Base-by-base conservation (phyloP, 1,140 invertebrate genomes). In the Brachionus rotundiformis region DNA sequence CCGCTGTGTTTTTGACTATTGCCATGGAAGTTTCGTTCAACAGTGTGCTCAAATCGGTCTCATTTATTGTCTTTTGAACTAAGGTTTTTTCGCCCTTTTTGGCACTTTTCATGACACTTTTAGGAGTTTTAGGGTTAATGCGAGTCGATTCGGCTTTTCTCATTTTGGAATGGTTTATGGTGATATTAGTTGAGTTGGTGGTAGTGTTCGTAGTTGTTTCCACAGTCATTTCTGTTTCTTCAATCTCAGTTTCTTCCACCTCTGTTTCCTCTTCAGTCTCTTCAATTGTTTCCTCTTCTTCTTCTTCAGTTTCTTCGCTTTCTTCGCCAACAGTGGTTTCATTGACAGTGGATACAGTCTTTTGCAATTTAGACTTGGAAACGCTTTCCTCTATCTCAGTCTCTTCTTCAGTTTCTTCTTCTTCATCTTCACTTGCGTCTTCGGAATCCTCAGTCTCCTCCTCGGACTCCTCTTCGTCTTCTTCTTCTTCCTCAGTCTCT, bases 331-430 rank as follows among this genome's bases (percentile, higher is more conserved):
- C 29, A 47, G 73, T 77, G 25, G 25, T 47, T 59, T 77, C 73
- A 54, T 77, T 31, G 4, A 77, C 27, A 19, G 41, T 59, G 1
- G 49, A 31, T 3, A n/a, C n/a, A 10, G 41, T 77, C 16, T 77
- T 77, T 27, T 49, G n/a, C 8, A 49, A 23, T n/a, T 47, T 13
- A n/a, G 73, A 29, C 41, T 47, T 59, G 16, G 73, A 13, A 0
- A 8, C 31, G 16, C 23, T 77, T 31, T 77, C 73, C 13, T 77
- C 73, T 2, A 49, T 59, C 16, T 77, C 73, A 16, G 73, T 54
- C n/a, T 76, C 73, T 19, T 76, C 73, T 59, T 76, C 73, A 44
- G 39, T 36, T 49, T 31, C 23, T 75, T 75, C 71, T 41, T 75
- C 71, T 39, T 75, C 71, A 0, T 31, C 33, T 8, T 75, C 33